Evolutionary conservation across 2,113 vertebrate species (phyloP), one percentile per base, ranked within the genome.

Genomic region (Sturnira hondurensis): DNA sequence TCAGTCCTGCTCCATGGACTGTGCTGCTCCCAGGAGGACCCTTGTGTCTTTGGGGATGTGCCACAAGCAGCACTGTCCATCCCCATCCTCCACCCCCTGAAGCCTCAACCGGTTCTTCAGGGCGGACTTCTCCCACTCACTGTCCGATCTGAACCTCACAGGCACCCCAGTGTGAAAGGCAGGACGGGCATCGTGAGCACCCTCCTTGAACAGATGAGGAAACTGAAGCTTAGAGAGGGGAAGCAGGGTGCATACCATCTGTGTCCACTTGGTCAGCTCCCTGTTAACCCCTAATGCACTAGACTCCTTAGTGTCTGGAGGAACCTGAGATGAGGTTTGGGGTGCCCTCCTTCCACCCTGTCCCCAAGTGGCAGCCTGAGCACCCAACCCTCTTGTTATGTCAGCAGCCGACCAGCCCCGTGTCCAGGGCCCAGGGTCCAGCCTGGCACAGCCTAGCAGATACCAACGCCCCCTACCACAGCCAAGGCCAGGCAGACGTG

Each of bases 401-500:
- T 84, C 54, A 83, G 54, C 20, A n/a, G 8, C 58, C 8, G 0
- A 82, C 36, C 24, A 76, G 86, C 50, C 63, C 86, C 31, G 80
- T 81, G 56, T 89, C 92, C 63, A 4, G 67, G 84, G 33, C 82
- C 71, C 78, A 58, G 71, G 47, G 88, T 68, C 70, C 52, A 86
- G 80, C 13, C 63, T 73, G 89, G 93, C 67, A 61, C 47, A 68
- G 92, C 87, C 56, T 77, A 63, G 78, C 89, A 85, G 95, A 82
- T 95, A 90, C 89, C 41, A 70, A 58, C 33, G 20, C 41, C 65
- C 47, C 73, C 73, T 54, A 54, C 87, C 91, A 65, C 52, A 86
- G 74, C 70, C 43, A 43, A 0, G 67, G 82, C 93, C 14, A 88
- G 97, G 96, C 93, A 93, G 92, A 96, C 47, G 3, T 50, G 87